Percentiles rank a stretch among this genome's conserved stretches.
phyloP scores from a whole-genome alignment of 2,797 vertebrate genomes.

The Dendrocincla tyrannina region DNA sequence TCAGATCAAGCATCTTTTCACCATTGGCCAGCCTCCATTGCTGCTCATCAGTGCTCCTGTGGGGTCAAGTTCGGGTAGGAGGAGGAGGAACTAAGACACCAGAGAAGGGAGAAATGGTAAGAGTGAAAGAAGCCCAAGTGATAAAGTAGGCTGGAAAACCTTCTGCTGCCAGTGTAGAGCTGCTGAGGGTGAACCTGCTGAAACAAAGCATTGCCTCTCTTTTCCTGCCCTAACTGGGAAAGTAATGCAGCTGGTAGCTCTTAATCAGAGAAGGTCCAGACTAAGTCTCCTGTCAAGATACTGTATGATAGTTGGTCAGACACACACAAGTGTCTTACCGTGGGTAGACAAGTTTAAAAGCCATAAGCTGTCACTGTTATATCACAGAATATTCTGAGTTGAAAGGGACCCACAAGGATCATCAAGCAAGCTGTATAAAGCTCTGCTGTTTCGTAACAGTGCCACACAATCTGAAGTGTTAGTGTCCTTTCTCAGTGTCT shows the following conservation, averaged over 20 bases:
- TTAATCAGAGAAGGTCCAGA: background rate
- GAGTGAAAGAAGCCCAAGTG: background rate
- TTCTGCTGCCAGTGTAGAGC: background rate
- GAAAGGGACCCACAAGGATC: background rate
- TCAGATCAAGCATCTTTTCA: background rate
- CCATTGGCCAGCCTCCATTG: background rate
- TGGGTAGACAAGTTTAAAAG: background rate
- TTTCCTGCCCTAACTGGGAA: background rate
- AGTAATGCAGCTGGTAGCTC: background rate
- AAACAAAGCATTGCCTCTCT: background rate
- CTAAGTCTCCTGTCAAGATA: background rate
- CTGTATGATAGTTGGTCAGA: background rate
- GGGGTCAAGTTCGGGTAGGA: background rate
- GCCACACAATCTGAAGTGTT: background rate
- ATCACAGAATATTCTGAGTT: background rate
- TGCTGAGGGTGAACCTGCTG: background rate
- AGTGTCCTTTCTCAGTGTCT: background rate
- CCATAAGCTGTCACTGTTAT: background rate
- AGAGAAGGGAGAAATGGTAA: background rate
- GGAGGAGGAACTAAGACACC: background rate
- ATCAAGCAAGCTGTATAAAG: background rate
- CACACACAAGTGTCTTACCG: background rate
- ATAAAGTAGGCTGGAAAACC: background rate
- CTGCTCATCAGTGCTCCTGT: fast-evolving
- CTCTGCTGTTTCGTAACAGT: background rate